phyloP scores from a whole-genome alignment of 2,113 vertebrate species.

The Xerus inauris region DNA sequence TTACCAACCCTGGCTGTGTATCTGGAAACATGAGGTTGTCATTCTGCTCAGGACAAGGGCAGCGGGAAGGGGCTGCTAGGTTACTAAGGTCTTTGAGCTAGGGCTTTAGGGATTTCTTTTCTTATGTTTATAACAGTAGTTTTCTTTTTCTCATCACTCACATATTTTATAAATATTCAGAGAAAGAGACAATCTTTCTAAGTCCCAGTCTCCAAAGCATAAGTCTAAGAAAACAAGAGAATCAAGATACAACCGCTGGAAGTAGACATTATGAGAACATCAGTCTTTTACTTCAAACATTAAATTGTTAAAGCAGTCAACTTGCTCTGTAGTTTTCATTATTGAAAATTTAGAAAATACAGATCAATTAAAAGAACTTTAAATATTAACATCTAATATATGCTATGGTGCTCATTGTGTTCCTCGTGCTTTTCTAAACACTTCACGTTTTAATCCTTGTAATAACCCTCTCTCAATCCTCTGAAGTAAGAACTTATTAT shows the following conservation, averaged over 20 bases:
- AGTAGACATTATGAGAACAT: too few species aligned
- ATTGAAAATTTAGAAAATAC: background rate
- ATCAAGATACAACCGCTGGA: too few species aligned
- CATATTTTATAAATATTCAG: too few species aligned
- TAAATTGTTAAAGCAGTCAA: too few species aligned
- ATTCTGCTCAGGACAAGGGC: background rate
- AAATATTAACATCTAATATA: background rate
- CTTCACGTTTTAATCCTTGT: background rate
- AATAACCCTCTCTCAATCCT: background rate
- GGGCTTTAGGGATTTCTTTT: background rate
- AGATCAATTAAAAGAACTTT: background rate
- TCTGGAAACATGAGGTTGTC: background rate
- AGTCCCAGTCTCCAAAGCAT: too few species aligned
- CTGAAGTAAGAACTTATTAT: background rate
- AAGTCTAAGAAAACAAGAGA: too few species aligned
- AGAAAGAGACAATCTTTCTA: too few species aligned
- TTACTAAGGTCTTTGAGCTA: background rate
- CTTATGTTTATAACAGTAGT: background rate
- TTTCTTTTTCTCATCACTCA: background rate
- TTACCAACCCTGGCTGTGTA: background rate
- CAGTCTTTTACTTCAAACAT: too few species aligned
- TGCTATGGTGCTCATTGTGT: background rate
- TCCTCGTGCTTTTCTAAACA: background rate
- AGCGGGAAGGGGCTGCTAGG: background rate
- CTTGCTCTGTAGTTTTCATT: background rate